A percentile compares a stretch with the other conserved stretches of the same genome.
Conservation (phyloP, 2,888 invertebrate species). For the Erebia ligea region DNA sequence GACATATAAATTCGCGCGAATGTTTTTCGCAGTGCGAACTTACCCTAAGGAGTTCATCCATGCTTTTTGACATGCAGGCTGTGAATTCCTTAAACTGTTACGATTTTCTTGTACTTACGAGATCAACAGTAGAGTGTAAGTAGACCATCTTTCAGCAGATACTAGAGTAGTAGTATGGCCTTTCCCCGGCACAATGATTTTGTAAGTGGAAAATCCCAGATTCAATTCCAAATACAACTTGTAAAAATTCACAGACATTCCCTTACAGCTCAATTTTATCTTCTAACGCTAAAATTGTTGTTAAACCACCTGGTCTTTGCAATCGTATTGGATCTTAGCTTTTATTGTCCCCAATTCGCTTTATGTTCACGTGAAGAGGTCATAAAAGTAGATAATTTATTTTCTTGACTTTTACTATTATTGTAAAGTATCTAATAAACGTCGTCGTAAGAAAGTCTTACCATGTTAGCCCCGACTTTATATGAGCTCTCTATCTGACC, state of each 20-base stretch:
- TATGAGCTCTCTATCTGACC: neutral
- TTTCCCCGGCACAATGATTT: too few relatives aligned
- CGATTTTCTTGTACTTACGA: too few relatives aligned
- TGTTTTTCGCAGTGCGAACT: too few relatives aligned
- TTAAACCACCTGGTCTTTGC: neutral
- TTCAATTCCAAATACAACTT: neutral
- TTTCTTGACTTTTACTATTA: constrained; percentile 28
- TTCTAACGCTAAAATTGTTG: neutral
- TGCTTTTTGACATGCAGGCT: too few relatives aligned
- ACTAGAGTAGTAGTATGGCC: too few relatives aligned
- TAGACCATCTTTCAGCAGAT: too few relatives aligned
- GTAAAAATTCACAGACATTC: neutral
- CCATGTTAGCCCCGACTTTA: neutral
- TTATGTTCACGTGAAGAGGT: constrained; percentile 34
- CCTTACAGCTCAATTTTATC: neutral
- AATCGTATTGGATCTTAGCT: constrained; percentile 25
- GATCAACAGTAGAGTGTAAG: too few relatives aligned
- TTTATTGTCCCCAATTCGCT: constrained; percentile 32
- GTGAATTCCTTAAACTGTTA: too few relatives aligned
- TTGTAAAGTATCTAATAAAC: constrained; percentile 17
- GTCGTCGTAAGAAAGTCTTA: neutral
- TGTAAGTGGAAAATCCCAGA: too few relatives aligned
- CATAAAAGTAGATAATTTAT: constrained; percentile 35
- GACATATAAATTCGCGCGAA: too few relatives aligned
- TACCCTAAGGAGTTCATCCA: too few relatives aligned